Percentiles rank a stretch among this genome's conserved stretches.
phyloP scores from a whole-genome alignment of 2,113 vertebrate species.

The Falco punctatus region DNA sequence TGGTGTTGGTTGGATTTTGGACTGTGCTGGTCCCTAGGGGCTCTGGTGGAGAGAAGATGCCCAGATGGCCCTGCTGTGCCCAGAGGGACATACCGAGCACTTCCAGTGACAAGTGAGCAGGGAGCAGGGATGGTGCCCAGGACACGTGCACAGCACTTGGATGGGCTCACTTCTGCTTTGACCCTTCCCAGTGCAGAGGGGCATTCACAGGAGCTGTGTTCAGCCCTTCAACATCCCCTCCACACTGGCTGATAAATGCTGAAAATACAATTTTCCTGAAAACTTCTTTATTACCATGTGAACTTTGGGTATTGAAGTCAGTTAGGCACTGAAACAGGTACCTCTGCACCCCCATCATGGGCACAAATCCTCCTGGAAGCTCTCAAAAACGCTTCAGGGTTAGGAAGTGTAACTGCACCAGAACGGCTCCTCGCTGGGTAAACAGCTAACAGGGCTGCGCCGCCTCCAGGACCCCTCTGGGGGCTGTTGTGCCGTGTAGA shows the following conservation, averaged over 20 bases:
- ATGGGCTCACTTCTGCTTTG: not conserved
- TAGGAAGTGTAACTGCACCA: not conserved
- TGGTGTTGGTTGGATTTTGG: not conserved
- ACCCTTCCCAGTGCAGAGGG: not conserved
- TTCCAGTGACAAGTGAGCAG: not conserved
- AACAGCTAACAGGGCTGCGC: not conserved
- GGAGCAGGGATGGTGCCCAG: not conserved
- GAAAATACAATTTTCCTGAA: not conserved
- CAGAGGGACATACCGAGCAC: not conserved
- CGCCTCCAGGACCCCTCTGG: not conserved
- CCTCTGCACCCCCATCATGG: not conserved
- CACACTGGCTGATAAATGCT: rapidly evolving
- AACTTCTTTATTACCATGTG: not conserved
- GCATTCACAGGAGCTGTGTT: not conserved
- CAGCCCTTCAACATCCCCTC: not conserved
- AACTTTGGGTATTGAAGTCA: not conserved
- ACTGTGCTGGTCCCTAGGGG: rapidly evolving
- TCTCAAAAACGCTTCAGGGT: not conserved
- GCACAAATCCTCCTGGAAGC: not conserved
- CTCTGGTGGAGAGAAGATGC: not conserved
- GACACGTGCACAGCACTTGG: not conserved
- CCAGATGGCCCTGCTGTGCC: not conserved
- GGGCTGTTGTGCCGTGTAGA: not conserved
- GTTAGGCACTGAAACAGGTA: not conserved
- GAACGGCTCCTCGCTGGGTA: not conserved